Conservation (phyloP, 2,888 invertebrate species). For the Rhogogaster chlorosoma region DNA sequence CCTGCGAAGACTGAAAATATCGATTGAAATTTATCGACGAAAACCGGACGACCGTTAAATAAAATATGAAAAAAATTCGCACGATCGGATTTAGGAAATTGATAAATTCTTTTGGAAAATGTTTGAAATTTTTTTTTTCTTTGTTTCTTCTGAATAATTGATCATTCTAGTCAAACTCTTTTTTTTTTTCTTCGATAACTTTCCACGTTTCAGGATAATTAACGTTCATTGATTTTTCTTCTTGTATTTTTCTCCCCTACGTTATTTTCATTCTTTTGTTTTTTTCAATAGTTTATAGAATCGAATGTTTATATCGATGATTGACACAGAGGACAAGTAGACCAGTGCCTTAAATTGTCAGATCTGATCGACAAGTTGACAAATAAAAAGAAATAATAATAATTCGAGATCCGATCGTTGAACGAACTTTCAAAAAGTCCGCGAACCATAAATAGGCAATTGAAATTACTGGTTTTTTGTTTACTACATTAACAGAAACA, state of each 20-base stretch:
- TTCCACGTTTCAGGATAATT: neutral
- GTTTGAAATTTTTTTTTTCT: neutral
- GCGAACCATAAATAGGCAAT: neutral
- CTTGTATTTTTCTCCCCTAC: neutral
- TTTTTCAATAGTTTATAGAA: neutral
- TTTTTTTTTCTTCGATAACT: neutral
- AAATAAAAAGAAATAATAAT: neutral
- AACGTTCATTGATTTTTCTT: neutral
- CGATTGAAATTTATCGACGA: neutral
- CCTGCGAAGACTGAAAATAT: conserved; percentile 71
- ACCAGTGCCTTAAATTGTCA: conserved; percentile 60
- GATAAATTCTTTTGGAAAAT: neutral
- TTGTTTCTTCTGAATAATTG: neutral
- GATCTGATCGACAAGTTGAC: neutral
- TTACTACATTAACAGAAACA: neutral
- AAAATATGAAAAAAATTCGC: neutral
- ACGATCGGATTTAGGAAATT: neutral
- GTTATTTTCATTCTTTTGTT: too few species aligned
- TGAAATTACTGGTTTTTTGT: conserved; percentile 25
- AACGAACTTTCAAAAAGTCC: conserved; percentile 8
- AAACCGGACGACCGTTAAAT: neutral
- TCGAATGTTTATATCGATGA: neutral
- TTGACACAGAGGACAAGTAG: conserved; percentile 57
- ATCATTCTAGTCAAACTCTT: conserved; percentile 20
- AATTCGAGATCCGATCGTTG: neutral